Conservation (phyloP, 1,140 invertebrate genomes). For the Oppia nitens region DNA sequence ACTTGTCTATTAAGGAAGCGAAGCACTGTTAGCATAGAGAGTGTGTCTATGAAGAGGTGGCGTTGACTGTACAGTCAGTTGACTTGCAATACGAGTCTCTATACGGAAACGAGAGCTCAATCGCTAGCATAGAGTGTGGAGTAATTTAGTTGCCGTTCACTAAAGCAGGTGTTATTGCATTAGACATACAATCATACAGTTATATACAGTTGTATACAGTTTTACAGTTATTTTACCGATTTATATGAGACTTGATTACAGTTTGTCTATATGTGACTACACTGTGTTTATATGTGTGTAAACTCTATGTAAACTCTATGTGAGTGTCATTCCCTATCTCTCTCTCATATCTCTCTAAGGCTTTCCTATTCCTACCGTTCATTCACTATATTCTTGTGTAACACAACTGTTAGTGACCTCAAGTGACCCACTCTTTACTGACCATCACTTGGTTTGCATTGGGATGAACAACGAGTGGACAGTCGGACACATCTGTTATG, state of each 20-base stretch:
- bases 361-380: too few species aligned
- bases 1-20: not conserved
- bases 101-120: not conserved
- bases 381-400: not conserved
- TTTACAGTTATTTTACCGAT: not conserved
- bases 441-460: too few species aligned
- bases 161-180: not conserved
- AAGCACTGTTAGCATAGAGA: not conserved
- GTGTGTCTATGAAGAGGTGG: not conserved
- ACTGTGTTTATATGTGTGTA: too few species aligned
- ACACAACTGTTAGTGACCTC: not conserved
- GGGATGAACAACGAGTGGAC: too few species aligned
- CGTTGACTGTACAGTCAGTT: not conserved
- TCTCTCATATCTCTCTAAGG: too few species aligned
- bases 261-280: too few species aligned
- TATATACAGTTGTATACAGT: not conserved
- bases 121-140: not conserved
- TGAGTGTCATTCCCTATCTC: too few species aligned
- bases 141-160: not conserved
- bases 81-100: not conserved
- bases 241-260: too few species aligned
- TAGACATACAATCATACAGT: not conserved
- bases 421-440: not conserved
- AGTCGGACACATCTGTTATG: too few species aligned
- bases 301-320: too few species aligned